Evolutionary conservation across 2,113 vertebrate genomes (phyloP), one percentile per base, ranked within the genome.

Genomic region (Menura novaehollandiae): DNA sequence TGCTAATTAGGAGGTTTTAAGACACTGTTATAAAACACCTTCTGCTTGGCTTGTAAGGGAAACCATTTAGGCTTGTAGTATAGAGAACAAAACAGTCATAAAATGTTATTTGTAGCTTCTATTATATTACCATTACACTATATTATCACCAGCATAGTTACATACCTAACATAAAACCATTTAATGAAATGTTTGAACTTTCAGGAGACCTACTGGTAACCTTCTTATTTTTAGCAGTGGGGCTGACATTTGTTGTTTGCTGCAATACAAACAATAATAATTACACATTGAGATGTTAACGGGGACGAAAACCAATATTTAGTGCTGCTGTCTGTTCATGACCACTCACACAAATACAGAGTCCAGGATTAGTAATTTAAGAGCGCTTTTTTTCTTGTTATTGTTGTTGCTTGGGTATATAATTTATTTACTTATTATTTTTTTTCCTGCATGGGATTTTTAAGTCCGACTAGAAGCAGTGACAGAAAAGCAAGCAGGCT

Each of bases 1-100:
- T 94, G 92, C 95, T 96, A 96, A 96, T 96, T 95, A 96, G 96
- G 74, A 95, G 92, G 86, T 95, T 96, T 97, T 97, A 96, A 97
- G 95, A 91, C 80, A 75, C 83, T 24, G 73, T 92, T 86, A 79
- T 53, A 71, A 85, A 69, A 88, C 79, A 81, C 81, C 95, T 96
- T 95, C 95, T 91, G 93, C 89, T 90, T 87, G 95, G 79, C 47
- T 95, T 85, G 85, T 66, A 32, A 74, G 83, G 92, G 43, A 95
- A 91, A 86, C 88, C 91, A 93, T 94, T 86, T 91, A 94, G 82
- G 63, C 69, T 47, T 79, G 83, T 35, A 89, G 53, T 37, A 56
- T 6, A 88, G 63, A 88, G 93, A 94, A 88, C 77, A 87, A 94
- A 96, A 95, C 86, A 83, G 69, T 91, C 85, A 85, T 71, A 93